Percentiles rank a stretch among this genome's conserved stretches.
Evolutionary conservation across 2,888 invertebrate species (phyloP).

Genomic region (Ormyrus pomaceus): DNA sequence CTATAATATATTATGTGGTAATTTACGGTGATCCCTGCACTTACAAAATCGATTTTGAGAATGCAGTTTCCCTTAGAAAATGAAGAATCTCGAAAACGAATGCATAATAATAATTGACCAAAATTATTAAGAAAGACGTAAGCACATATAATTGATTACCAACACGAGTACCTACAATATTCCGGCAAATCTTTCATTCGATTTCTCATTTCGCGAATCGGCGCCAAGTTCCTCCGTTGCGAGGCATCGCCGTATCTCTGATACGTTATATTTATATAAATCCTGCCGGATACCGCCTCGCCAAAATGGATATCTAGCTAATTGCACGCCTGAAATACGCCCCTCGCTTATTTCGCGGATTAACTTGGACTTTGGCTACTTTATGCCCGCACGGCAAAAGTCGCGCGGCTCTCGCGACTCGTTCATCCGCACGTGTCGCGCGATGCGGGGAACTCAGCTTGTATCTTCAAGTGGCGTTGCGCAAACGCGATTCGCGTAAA

Average conservation of each 20-base stretch:
- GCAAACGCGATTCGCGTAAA: neutral
- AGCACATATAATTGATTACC: neutral
- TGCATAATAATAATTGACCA: too few species aligned
- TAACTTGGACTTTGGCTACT: neutral
- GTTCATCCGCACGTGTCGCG: too few species aligned
- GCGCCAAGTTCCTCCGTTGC: constrained; percentile 24
- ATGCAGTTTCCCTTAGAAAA: too few species aligned
- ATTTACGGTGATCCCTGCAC: too few species aligned
- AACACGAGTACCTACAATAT: neutral
- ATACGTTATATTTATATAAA: constrained; percentile 46
- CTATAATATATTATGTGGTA: too few species aligned
- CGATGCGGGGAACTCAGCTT: too few species aligned
- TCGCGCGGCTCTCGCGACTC: too few species aligned
- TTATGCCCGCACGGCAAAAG: too few species aligned
- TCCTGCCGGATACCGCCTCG: constrained; percentile 23
- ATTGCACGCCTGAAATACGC: constrained; percentile 50
- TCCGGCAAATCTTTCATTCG: constrained; percentile 20
- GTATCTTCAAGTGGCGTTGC: neutral
- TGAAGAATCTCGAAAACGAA: too few species aligned
- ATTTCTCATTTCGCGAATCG: neutral
- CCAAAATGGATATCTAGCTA: constrained; percentile 30
- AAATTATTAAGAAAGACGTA: neutral
- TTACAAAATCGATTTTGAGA: too few species aligned
- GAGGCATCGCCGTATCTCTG: constrained; percentile 12
- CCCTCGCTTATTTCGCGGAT: constrained; percentile 44